Percentiles rank a stretch among this genome's conserved stretches.
Conservation (phyloP, 2,888 invertebrate species). For the Nephrotoma appendiculata region DNA sequence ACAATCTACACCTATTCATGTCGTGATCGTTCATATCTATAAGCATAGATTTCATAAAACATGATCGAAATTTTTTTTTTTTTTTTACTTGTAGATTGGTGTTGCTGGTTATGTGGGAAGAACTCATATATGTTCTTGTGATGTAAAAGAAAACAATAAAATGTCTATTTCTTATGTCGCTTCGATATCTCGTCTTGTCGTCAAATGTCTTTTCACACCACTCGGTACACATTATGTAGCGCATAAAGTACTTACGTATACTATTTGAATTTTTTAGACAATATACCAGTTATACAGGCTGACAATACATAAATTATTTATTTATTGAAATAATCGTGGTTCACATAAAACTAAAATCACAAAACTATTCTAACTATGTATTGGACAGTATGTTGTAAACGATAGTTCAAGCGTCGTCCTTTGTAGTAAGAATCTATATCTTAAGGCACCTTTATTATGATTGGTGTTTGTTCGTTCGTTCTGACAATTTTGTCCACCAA, state of each 20-base stretch:
- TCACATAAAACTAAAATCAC: not conserved
- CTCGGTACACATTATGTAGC: not conserved
- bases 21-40: not conserved
- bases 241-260: not conserved
- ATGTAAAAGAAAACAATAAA: not conserved
- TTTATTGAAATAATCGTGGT: not conserved
- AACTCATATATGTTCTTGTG: not conserved
- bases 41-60: not conserved
- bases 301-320: not conserved
- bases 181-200: not conserved
- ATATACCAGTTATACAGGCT: not conserved
- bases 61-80: not conserved
- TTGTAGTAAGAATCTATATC: too few relatives aligned
- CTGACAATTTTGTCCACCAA: too few relatives aligned
- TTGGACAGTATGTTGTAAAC: too few relatives aligned
- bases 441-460: too few relatives aligned
- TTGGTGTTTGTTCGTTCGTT: too few relatives aligned
- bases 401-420: too few relatives aligned
- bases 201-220: not conserved
- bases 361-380: too few relatives aligned
- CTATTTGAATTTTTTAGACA: not conserved
- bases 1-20: not conserved
- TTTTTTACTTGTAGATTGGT: not conserved
- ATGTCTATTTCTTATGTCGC: not conserved
- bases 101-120: not conserved